Percentiles rank a stretch among this genome's conserved stretches.
Evolutionary conservation across 2,888 invertebrate species (phyloP).

Genomic region (Phyllotreta cruciferae): DNA sequence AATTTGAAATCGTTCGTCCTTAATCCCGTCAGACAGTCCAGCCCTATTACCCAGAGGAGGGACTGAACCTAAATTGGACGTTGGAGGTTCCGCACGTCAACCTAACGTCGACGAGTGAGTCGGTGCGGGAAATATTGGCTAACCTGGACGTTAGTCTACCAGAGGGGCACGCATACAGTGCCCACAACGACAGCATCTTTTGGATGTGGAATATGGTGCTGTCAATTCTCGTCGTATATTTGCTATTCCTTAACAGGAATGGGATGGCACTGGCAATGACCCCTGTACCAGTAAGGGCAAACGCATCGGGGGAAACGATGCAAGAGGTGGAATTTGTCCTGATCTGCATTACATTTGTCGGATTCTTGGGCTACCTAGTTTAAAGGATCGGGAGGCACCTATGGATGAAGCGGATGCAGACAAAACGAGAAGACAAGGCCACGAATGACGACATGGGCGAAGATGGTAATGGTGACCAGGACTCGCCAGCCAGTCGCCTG

Average conservation of each 20-base stretch:
- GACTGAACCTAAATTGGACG: constrained; percentile 31
- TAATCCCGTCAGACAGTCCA: constrained; percentile 21
- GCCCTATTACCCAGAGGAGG: constrained; percentile 15
- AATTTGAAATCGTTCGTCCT: constrained; percentile 28
- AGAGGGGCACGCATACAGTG: neutral
- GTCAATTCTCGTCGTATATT: neutral
- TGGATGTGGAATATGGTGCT: neutral
- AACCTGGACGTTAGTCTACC: neutral
- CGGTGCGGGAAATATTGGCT: neutral
- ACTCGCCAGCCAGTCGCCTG: too few species aligned
- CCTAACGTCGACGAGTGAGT: too few species aligned
- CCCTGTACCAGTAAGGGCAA: neutral
- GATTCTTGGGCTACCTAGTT: neutral
- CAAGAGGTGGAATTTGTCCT: neutral
- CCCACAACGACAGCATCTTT: neutral
- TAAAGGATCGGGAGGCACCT: neutral
- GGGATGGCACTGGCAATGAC: neutral
- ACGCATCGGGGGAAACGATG: neutral
- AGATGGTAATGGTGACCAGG: too few species aligned
- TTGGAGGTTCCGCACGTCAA: constrained; percentile 20
- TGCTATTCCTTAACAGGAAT: neutral
- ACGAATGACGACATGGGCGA: too few species aligned
- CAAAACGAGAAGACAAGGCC: too few species aligned
- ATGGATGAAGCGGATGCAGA: too few species aligned
- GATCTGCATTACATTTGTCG: neutral